phyloP scores from a whole-genome alignment of 64 coral and sea anemone species.

The Pocillopora damicornis region DNA sequence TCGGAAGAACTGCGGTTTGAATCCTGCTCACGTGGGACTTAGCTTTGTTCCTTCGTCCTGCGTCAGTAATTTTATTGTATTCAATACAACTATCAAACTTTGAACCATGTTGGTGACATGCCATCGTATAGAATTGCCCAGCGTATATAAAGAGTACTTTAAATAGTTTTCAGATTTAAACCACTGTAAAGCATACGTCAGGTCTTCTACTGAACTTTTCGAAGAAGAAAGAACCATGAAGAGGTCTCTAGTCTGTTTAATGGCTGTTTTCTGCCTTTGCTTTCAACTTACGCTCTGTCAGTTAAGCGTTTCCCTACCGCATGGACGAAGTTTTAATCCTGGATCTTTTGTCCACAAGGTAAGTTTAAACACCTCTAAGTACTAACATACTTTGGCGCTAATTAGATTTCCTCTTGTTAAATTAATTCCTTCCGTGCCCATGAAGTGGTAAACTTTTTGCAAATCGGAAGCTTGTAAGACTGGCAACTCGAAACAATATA shows the following conservation, averaged over 20 bases:
- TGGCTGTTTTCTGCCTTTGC: constrained; percentile 14
- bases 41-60: no score
- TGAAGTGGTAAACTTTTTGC: no score
- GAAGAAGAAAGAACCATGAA: not conserved
- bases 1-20: no score
- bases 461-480: no score
- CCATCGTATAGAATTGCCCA: not conserved
- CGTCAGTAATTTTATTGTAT: no score
- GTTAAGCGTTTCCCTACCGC: not conserved
- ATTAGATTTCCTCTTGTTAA: no score
- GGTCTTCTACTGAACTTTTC: not conserved
- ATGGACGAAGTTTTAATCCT: not conserved
- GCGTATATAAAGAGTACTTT: not conserved
- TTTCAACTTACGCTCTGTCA: not conserved
- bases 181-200: not conserved
- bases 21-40: no score
- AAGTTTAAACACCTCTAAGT: not conserved
- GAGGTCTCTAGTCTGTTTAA: not conserved
- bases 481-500: no score
- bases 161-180: no score
- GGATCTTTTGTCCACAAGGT: not conserved
- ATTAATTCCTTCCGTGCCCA: no score
- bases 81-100: not conserved
- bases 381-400: no score
- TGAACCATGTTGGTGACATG: not conserved